Percentiles rank a stretch among this genome's conserved stretches.
Conservation (phyloP, 2,888 invertebrate genomes). For the Archaeoteleia sp. region DNA sequence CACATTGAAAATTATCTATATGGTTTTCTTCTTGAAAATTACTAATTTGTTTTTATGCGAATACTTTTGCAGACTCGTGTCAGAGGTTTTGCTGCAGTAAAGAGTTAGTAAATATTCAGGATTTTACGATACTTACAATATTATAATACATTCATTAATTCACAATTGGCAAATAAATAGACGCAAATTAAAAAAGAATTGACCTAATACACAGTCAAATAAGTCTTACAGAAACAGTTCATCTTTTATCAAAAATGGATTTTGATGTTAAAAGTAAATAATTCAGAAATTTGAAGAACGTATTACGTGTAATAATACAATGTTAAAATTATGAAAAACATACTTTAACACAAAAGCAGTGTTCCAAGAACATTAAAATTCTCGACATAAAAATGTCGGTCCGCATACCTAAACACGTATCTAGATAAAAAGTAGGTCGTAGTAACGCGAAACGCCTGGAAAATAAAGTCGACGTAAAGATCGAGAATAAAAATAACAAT, state of each 20-base stretch:
- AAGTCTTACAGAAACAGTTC: no score
- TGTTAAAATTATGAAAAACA: no score
- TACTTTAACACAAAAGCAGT: no score
- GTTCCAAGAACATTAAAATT: no score
- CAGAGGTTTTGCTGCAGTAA: constrained; percentile 20
- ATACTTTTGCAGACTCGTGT: constrained; percentile 4
- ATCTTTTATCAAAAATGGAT: no score
- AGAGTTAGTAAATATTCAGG: constrained; percentile 62
- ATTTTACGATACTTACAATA: constrained; percentile 59
- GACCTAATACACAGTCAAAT: not conserved
- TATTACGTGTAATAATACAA: no score
- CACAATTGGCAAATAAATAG: constrained; percentile 1
- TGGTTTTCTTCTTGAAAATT: constrained; percentile 12
- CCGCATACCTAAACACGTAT: constrained; percentile 17
- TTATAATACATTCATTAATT: constrained; percentile 50
- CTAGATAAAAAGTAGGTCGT: constrained; percentile 6
- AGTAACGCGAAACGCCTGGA: not conserved
- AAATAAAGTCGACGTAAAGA: not conserved
- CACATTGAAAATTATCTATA: no score
- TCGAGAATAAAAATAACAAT: constrained; percentile 11
- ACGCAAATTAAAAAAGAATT: no score
- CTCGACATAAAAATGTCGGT: constrained; percentile 15
- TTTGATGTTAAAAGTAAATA: no score
- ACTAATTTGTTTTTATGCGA: constrained; percentile 6
- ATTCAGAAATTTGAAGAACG: no score